A percentile compares a stretch with the other conserved stretches of the same genome.
phyloP scores from a whole-genome alignment of 2,797 vertebrate genomes.

The Dromococcyx pavoninus region DNA sequence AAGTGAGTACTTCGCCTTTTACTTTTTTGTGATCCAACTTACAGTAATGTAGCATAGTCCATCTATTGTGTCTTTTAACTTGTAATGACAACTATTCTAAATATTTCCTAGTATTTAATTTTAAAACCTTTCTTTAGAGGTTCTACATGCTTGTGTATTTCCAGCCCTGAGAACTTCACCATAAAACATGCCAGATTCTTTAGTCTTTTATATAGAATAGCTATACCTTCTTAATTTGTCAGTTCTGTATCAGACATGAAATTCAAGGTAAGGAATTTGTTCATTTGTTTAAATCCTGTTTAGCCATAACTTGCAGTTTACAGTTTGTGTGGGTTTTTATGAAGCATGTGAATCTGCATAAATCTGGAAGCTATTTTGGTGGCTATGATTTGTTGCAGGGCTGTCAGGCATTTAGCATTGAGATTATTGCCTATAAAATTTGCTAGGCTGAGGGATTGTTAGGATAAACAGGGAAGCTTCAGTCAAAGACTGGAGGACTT shows the following conservation, averaged over 20 bases:
- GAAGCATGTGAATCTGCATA: background rate
- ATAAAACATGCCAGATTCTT: background rate
- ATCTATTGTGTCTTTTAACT: background rate
- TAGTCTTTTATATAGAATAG: background rate
- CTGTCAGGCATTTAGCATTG: background rate
- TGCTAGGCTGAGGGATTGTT: background rate
- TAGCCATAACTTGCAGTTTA: background rate
- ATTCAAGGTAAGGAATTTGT: background rate
- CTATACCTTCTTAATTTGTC: background rate
- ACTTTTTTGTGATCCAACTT: background rate
- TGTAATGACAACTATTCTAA: background rate
- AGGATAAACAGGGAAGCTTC: background rate
- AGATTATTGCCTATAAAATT: background rate
- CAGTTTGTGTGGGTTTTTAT: background rate
- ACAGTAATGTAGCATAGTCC: background rate
- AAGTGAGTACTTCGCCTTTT: background rate
- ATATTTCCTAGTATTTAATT: background rate
- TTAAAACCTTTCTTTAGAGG: background rate
- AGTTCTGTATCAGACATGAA: background rate
- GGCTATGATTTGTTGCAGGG: background rate
- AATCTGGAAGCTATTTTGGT: background rate
- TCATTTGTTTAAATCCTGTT: background rate
- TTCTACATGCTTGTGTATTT: background rate
- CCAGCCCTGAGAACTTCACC: background rate
- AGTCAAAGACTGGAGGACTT: background rate